These are phyloP conservation scores for Drosophila differens DNA, from an alignment of 2,888 invertebrate species.

Conservation along the genomic window DNA sequence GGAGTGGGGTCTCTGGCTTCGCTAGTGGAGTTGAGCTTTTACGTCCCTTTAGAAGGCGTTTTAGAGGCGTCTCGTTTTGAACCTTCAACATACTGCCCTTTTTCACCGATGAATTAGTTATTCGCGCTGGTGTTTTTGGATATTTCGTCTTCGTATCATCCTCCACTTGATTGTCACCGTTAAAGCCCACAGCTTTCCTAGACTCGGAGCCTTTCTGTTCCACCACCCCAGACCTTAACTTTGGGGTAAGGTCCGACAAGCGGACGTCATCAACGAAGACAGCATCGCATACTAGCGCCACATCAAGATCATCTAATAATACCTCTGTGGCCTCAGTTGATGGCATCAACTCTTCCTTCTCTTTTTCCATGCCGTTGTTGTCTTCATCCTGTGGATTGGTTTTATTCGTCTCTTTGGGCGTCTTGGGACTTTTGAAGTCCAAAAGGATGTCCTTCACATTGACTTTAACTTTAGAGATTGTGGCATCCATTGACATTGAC, in stretches of 20 bases:
- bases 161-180: conserved; percentile 31
- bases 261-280: not conserved
- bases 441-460: conserved; percentile 16
- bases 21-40: conserved; percentile 63
- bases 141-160: conserved; percentile 56
- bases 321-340: not conserved
- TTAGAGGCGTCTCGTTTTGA: conserved; percentile 34
- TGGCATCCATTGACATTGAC: too few species aligned
- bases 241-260: conserved; percentile 29
- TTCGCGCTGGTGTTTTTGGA: conserved; percentile 75
- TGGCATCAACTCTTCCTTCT: too few species aligned
- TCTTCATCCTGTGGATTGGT: not conserved
- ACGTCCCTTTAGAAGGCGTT: conserved; percentile 34
- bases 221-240: not conserved
- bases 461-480: conserved; percentile 9
- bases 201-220: conserved; percentile 7
- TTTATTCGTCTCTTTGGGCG: not conserved
- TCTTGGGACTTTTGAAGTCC: not conserved
- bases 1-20: conserved; percentile 16
- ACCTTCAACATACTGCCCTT: not conserved
- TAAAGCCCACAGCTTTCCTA: conserved; percentile 65
- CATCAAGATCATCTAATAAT: not conserved
- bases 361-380: not conserved
- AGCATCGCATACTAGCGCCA: not conserved
- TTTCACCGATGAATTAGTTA: not conserved